Evolutionary conservation across 2,113 vertebrate genomes (phyloP).

Genomic region (Amblyopsis rosae): DNA sequence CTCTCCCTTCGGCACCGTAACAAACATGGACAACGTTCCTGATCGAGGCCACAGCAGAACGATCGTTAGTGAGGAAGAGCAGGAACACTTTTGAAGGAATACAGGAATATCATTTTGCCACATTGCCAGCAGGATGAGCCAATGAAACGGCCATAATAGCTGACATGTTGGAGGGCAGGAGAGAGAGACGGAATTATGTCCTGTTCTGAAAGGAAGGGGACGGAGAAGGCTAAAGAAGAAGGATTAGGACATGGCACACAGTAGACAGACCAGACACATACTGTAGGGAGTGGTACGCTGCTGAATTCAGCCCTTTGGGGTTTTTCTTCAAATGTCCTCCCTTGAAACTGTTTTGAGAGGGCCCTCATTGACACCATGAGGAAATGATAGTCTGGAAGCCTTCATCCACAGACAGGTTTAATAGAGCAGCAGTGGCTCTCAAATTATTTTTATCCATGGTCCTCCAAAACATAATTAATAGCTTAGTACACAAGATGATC

Average conservation of each 20-base stretch:
- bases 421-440: too few species aligned
- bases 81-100: not conserved
- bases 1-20: too few species aligned
- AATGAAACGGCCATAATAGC: not conserved
- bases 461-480: too few species aligned
- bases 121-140: not conserved
- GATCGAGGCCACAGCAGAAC: too few species aligned
- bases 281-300: not conserved
- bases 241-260: not conserved
- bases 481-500: too few species aligned
- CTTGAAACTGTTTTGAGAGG: not conserved
- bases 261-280: not conserved
- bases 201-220: not conserved
- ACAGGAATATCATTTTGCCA: not conserved
- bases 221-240: too few species aligned
- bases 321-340: not conserved
- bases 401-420: not conserved
- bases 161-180: not conserved
- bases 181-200: not conserved
- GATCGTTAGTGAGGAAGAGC: too few species aligned
- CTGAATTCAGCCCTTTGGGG: not conserved
- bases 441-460: too few species aligned
- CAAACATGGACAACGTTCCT: too few species aligned
- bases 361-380: not conserved
- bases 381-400: not conserved